phyloP scores from a whole-genome alignment of 2,888 invertebrate genomes.

The Tachina fera region DNA sequence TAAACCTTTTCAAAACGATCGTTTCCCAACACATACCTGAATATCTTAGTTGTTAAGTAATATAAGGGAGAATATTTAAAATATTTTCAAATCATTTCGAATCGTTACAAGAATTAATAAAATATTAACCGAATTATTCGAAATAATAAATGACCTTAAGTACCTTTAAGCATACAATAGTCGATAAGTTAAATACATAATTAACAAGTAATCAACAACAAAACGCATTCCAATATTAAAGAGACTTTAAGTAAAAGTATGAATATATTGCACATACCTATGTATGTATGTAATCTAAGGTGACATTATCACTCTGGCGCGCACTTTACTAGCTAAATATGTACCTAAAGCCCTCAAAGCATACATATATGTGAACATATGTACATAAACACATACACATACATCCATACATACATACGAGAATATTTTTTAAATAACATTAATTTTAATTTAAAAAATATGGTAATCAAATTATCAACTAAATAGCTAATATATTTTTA shows the following conservation, averaged over 20 bases:
- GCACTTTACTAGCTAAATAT: conserved; percentile 15
- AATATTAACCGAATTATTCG: neutral
- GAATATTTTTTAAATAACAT: conserved; percentile 3
- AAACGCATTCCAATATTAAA: neutral
- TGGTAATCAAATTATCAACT: conserved; percentile 56
- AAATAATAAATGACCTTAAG: conserved; percentile 22
- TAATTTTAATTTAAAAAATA: conserved; percentile 10
- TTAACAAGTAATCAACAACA: conserved; percentile 13
- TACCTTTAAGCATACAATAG: conserved; percentile 19
- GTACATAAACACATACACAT: neutral
- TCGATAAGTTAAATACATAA: conserved; percentile 32
- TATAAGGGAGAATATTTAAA: conserved; percentile 26
- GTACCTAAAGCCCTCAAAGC: conserved; percentile 26
- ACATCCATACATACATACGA: neutral
- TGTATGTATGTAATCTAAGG: no score
- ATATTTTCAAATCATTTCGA: conserved; percentile 40
- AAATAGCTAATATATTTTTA: conserved; percentile 4
- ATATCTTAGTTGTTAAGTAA: conserved; percentile 39
- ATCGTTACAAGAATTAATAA: neutral
- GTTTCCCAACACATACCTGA: no score
- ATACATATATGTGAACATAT: neutral
- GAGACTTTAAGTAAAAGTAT: neutral
- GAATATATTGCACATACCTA: neutral
- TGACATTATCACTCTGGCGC: neutral
- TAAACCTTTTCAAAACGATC: no score